Percentiles rank a stretch among this genome's conserved stretches.
Conservation (phyloP, 2,888 invertebrate genomes). For the Phortica magna region DNA sequence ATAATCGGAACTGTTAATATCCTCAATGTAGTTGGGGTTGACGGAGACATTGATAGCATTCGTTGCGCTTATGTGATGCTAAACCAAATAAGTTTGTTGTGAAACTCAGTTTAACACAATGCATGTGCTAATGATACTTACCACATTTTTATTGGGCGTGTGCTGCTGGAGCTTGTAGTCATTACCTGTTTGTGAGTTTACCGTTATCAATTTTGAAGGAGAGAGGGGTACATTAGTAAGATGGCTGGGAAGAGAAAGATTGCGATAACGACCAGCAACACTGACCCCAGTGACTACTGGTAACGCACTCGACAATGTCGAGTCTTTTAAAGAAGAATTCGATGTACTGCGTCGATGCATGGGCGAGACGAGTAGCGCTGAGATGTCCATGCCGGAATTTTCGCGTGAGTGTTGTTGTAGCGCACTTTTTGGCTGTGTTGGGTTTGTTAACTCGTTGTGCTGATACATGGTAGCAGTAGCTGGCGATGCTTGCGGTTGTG, state of each 20-base stretch:
- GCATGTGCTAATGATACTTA: conserved; percentile 9
- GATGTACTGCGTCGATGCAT: conserved; percentile 75
- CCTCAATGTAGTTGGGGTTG: conserved; percentile 81
- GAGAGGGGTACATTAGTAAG: conserved; percentile 58
- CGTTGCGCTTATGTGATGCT: conserved; percentile 61
- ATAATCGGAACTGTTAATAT: conserved; percentile 88
- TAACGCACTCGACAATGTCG: background rate
- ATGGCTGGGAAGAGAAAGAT: conserved; percentile 75
- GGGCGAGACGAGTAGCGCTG: conserved; percentile 69
- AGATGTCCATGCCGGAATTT: conserved; percentile 58
- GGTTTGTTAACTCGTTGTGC: conserved; percentile 67
- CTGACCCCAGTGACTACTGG: conserved; percentile 2
- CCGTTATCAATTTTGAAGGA: conserved; percentile 52
- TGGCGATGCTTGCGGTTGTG: conserved; percentile 77
- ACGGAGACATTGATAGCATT: conserved; percentile 75
- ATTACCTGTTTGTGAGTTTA: conserved; percentile 41
- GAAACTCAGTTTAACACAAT: background rate
- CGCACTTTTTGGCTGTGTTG: conserved; percentile 40
- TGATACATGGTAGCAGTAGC: conserved; percentile 76
- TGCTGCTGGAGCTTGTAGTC: conserved; percentile 69
- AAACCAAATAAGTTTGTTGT: background rate
- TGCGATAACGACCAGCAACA: conserved; percentile 67
- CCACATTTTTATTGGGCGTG: conserved; percentile 67
- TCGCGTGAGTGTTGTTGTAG: conserved; percentile 48
- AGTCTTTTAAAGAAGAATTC: conserved; percentile 62